Evolutionary conservation across 2,113 vertebrate genomes (phyloP).

Genomic region (Pristiophorus japonicus): DNA sequence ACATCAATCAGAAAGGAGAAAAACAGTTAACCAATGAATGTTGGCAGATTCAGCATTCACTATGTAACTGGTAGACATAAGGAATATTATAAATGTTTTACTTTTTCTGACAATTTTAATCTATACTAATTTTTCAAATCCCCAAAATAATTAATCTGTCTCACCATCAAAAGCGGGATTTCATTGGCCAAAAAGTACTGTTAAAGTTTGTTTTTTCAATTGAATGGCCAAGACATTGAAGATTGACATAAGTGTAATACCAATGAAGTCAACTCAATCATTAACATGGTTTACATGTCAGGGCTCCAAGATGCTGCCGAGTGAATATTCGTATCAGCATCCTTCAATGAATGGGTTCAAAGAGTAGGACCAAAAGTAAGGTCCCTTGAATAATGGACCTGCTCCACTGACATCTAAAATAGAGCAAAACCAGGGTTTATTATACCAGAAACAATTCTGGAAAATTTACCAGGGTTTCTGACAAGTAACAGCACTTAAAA

Average conservation of each 20-base stretch:
- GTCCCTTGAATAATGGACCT: not conserved
- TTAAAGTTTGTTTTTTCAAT: not conserved
- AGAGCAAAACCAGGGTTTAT: not conserved
- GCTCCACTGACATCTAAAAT: not conserved
- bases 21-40: not conserved
- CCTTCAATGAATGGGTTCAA: not conserved
- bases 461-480: not conserved
- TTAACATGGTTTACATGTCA: not conserved
- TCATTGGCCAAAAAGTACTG: not conserved
- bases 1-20: not conserved
- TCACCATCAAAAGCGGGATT: not conserved
- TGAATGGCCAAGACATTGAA: not conserved
- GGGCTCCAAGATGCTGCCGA: not conserved
- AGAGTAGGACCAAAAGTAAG: not conserved
- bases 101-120: not conserved
- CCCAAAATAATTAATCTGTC: not conserved
- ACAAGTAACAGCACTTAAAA: not conserved
- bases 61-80: not conserved
- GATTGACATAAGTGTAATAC: not conserved
- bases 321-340: not conserved
- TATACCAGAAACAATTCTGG: not conserved
- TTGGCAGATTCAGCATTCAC: not conserved
- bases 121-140: not conserved
- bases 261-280: not conserved
- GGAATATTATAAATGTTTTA: not conserved